Base-by-base conservation (phyloP, 2,888 invertebrate species). In the Trachelus iudaicus region DNA sequence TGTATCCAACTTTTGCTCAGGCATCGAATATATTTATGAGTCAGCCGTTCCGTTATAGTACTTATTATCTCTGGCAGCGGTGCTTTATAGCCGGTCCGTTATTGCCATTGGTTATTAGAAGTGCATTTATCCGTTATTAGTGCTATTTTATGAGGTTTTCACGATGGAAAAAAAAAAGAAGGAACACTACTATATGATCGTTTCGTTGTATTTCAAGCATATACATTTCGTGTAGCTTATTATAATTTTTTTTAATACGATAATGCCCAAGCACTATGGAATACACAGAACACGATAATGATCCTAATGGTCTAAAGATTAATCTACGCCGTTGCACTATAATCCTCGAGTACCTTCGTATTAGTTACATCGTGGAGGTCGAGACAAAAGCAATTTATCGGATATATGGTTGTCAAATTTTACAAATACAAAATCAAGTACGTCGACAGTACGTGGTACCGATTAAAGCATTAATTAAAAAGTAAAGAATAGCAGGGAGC, bases 11-110 rank as follows among this genome's bases (percentile, higher is more conserved):
- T 56, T 56, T 56, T 56, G 56, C 56, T 1, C 56, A 56, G 23
- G 9, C 56, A 23, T 78, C 78, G 81, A 81, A 81, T 80, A 77
- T 81, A 76, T 79, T 81, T 81, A 81, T 80, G 81, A 77, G 76
- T 69, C 76, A 77, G 81, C 73, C 78, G 76, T 81, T 79, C 77
- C 79, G 81, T 80, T 81, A 80, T 78, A 81, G 76, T 76, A 76
- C 77, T 75, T 81, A 79, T 79, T 78, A 77, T 73, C 81, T 75
- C 75, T 78, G 77, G 75, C 69, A 77, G 78, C 76, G 77, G 69
- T 76, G 80, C 68, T 79, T 81, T 80, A 81, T 76, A 68, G 79
- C 68, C 34, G 73, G 56, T 71, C 75, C 75, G 73, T 80, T 80
- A 80, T 76, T 77, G 73, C 75, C 79, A 79, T 77, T 76, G 79